Conservation (phyloP, 2,797 vertebrate genomes). For the Acanthurus tractus region DNA sequence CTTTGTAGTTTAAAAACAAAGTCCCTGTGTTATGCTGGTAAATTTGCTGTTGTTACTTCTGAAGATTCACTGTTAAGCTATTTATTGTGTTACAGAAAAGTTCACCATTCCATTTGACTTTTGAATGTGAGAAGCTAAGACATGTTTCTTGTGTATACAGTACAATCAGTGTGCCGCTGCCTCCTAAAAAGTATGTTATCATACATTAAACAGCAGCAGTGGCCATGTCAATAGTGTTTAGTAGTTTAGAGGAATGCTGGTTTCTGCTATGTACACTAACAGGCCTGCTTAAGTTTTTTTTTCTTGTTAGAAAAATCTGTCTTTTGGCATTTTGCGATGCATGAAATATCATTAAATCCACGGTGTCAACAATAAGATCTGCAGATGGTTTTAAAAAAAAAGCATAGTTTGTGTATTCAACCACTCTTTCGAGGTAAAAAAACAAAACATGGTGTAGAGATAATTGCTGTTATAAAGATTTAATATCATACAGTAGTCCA, state of each 20-base stretch:
- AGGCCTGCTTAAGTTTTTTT: slow-evolving; percentile 26
- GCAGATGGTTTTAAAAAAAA: slow-evolving; percentile 37
- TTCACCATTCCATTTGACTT: slow-evolving; percentile 88
- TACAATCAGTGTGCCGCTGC: slow-evolving; percentile 39
- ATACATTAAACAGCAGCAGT: slow-evolving; percentile 35
- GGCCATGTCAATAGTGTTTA: slow-evolving; percentile 25
- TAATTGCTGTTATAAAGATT: slow-evolving; percentile 58
- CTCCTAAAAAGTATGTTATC: slow-evolving; percentile 37
- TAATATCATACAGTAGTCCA: slow-evolving; percentile 53
- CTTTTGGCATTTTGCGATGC: slow-evolving; percentile 59
- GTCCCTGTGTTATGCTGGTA: slow-evolving; percentile 59
- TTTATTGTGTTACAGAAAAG: slow-evolving; percentile 77
- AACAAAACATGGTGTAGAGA: slow-evolving; percentile 34
- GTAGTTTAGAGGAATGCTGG: slow-evolving; percentile 24
- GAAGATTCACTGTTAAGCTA: slow-evolving; percentile 58
- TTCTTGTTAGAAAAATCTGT: slow-evolving; percentile 39
- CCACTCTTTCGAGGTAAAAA: slow-evolving; percentile 46
- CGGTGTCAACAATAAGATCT: slow-evolving; percentile 36
- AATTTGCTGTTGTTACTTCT: slow-evolving; percentile 65
- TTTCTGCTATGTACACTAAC: slow-evolving; percentile 34
- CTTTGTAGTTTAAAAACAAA: slow-evolving; percentile 51
- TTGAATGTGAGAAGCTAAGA: slow-evolving; percentile 76
- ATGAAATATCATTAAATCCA: slow-evolving; percentile 61
- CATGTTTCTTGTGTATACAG: slow-evolving; percentile 64
- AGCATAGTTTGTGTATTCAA: slow-evolving; percentile 52